These are phyloP conservation scores for Bombus impatiens DNA, from an alignment of 1,140 invertebrate genomes.

Conservation along the genomic window DNA sequence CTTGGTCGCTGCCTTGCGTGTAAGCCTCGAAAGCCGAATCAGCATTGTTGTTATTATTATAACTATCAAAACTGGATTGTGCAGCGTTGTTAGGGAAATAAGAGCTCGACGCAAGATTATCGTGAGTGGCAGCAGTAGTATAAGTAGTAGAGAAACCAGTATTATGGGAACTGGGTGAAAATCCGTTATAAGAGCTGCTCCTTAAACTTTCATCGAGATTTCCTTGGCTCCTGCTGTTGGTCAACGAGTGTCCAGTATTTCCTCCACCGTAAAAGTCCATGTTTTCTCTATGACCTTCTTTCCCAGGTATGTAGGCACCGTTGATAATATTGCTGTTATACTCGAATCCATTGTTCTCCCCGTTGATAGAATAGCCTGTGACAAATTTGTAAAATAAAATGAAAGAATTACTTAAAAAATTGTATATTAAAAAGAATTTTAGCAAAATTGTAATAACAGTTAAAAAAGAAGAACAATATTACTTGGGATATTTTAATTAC, in stretches of 20 bases:
- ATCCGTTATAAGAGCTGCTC: conserved; percentile 49
- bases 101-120: conserved; percentile 28
- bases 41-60: conserved; percentile 25
- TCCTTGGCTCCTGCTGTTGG: conserved; percentile 36
- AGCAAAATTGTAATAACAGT: neutral
- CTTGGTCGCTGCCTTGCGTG: conserved; percentile 10
- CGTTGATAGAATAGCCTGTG: conserved; percentile 41
- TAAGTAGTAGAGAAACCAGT: conserved; percentile 28
- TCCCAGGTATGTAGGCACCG: conserved; percentile 44
- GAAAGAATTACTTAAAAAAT: neutral
- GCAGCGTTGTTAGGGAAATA: conserved; percentile 22
- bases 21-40: conserved; percentile 41
- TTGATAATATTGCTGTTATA: conserved; percentile 46
- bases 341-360: conserved; percentile 52
- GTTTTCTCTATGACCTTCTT: conserved; percentile 47
- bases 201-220: conserved; percentile 34
- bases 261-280: conserved; percentile 42
- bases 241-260: conserved; percentile 23
- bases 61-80: conserved; percentile 36
- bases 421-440: neutral
- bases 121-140: conserved; percentile 15
- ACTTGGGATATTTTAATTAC: neutral
- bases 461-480: neutral
- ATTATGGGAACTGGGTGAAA: conserved; percentile 45
- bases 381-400: neutral